Conservation (phyloP, 1,140 invertebrate genomes). For the Stratiolaelaps scimitus region DNA sequence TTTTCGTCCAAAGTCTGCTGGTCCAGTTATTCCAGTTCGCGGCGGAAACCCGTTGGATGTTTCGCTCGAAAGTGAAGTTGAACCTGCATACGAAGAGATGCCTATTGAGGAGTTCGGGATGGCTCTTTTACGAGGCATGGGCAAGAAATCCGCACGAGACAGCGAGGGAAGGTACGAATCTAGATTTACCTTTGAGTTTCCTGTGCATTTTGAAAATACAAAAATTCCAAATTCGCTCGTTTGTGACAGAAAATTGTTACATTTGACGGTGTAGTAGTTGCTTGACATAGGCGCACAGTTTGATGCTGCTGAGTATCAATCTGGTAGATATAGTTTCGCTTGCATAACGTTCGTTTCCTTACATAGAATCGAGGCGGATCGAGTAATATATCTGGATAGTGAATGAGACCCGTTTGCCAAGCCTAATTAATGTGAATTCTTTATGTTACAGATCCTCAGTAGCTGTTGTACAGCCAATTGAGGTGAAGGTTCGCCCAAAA, state of each 20-base stretch:
- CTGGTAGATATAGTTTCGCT: conserved; percentile 3
- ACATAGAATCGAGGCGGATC: not conserved
- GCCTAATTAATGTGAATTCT: not conserved
- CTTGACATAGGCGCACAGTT: conserved; percentile 29
- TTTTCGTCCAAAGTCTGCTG: conserved; percentile 32
- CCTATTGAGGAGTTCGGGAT: conserved; percentile 75
- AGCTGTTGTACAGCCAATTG: conserved; percentile 39
- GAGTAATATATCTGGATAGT: not conserved
- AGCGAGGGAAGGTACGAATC: conserved; percentile 42
- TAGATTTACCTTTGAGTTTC: too few species aligned
- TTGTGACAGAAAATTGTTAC: too few species aligned
- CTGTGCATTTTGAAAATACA: too few species aligned
- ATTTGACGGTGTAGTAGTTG: too few species aligned
- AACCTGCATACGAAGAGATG: conserved; percentile 60
- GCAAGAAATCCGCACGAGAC: conserved; percentile 64
- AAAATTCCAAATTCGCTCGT: too few species aligned
- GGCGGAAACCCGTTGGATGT: conserved; percentile 3
- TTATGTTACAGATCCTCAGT: conserved; percentile 31
- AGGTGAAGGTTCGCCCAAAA: conserved; percentile 60
- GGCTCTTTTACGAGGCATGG: conserved; percentile 87
- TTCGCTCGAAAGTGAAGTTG: conserved; percentile 36
- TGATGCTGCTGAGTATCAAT: conserved; percentile 32
- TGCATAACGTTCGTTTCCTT: not conserved
- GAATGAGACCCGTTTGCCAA: not conserved
- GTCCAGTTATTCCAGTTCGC: conserved; percentile 36